Evolutionary conservation across 2,888 invertebrate species (phyloP), one percentile per base, ranked within the genome.

Genomic region (Sarcophaga subvicina): DNA sequence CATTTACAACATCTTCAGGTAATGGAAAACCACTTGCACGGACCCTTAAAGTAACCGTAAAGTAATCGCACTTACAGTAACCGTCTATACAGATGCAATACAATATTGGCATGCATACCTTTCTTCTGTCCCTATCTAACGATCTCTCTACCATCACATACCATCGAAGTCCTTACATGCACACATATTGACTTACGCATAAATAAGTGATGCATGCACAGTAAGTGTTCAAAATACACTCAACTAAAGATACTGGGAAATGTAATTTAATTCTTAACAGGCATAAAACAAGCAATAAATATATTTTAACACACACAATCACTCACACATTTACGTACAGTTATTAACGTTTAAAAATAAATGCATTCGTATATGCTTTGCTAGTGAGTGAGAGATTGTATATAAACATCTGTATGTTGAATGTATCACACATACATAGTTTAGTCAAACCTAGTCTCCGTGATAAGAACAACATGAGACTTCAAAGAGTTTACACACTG

Each of bases 241-340:
- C 47, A 49, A 76, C 60, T 80, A 62, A 80, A 85, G 54, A 86
- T 80, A 80, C 72, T 81, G 77, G 80, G 73, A 86, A 86, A 86
- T 83, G 80, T 83, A 80, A 86, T 86, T 83, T 86, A 86, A 86
- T 86, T 83, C 83, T 86, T 86, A 81, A 86, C 86, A 86, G 80
- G 60, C 83, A 80, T 80, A 83, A 83, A 80, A 83, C 80, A 80
- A 86, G 76, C 72, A 37, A 64, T 37, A 85, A 69, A 73, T 64
- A 47, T 73, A 70, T 47, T 49, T 37, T 78, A 25, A 62, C 45
- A 77, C 37, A 37, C 8, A 37, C 8, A 37, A 37, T 49, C 14
- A 14, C 17, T 47, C 20, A 69, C 69, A 69, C 20, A n/a, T 45
- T 3, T 12, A 67, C 22, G n/a, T 37, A 8, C 4, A 22, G 20